Base-by-base conservation (phyloP, 2,113 vertebrate genomes). In the Stegastes partitus region DNA sequence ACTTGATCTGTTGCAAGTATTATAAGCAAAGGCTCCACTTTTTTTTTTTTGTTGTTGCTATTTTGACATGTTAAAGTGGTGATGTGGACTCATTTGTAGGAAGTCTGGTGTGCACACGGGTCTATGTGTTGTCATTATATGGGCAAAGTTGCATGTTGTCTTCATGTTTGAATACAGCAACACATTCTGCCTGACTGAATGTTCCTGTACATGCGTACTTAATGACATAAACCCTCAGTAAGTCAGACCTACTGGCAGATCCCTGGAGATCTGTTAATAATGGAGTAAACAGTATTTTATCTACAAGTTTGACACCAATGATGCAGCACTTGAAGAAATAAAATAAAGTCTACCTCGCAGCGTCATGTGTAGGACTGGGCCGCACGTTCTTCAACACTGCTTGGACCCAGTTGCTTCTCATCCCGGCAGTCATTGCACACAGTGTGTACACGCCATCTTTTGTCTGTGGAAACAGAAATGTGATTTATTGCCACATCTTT, bases 381-480 rank as follows among this genome's bases (percentile, higher is more conserved):
- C 92, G 95, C 53, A 98, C 94, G 0, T 97, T 98, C 87, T 98
- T 97, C 93, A 97, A 94, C 90, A 99, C 95, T 47, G 97, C 96
- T 79, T 98, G 96, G 82, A 98, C 96, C 97, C 96, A 98, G 86
- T 97, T 98, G 59, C 93, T 93, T 23, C 94, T 96, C 89, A 97
- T 96, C 55, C 96, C 97, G 1, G 96, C 95, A 0, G 98, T 98
- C 96, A 97, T 96, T 16, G 96, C 97, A 3, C 97, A 98, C 25
- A 99, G 92, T 0, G 96, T 96, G 88, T 96, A 96, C 26, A 95
- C 93, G 3, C 97, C 96, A 79, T 97, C 96, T 89, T 95, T 96
- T 0, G 95, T 97, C 98, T 99, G 81, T 57, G 16, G 16, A 45
- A 57, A 56, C 25, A 74, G 1, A 85, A 8, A 68, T 2, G 19